Evolutionary conservation across 2,888 invertebrate species (phyloP).

Genomic region (Julus scanicus): DNA sequence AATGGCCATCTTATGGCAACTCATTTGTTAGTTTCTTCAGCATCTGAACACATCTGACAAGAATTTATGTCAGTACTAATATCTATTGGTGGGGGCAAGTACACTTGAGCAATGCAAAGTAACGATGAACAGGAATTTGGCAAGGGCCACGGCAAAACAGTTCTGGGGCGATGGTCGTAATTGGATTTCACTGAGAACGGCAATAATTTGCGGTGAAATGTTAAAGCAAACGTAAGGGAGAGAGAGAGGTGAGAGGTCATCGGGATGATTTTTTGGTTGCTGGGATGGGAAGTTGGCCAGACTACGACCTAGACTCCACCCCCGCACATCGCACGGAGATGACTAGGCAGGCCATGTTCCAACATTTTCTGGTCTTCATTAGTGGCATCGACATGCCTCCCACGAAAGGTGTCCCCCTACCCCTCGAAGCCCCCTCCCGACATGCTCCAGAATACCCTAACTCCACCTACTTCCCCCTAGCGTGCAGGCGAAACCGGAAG

Average conservation of each 20-base stretch:
- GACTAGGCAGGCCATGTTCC: neutral
- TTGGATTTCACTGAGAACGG: neutral
- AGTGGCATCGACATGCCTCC: neutral
- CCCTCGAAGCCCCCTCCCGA: neutral
- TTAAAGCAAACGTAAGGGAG: neutral
- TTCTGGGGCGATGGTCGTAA: neutral
- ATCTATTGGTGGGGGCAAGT: no score
- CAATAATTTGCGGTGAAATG: neutral
- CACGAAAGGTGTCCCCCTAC: neutral
- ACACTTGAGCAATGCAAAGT: no score
- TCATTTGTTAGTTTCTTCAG: no score
- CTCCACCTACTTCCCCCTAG: slow-evolving; percentile 4
- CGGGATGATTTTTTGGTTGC: neutral
- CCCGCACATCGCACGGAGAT: neutral
- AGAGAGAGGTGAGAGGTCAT: neutral
- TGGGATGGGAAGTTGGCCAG: neutral
- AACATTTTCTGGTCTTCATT: slow-evolving; percentile 13
- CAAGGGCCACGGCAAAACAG: neutral
- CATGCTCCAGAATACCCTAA: neutral
- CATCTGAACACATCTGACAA: no score
- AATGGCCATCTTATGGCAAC: no score
- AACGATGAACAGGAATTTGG: no score
- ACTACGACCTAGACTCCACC: neutral
- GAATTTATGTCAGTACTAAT: no score
- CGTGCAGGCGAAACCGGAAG: slow-evolving; percentile 32